These are phyloP conservation scores for Athalia cordata DNA, from an alignment of 2,888 invertebrate species.

Conservation along the genomic window DNA sequence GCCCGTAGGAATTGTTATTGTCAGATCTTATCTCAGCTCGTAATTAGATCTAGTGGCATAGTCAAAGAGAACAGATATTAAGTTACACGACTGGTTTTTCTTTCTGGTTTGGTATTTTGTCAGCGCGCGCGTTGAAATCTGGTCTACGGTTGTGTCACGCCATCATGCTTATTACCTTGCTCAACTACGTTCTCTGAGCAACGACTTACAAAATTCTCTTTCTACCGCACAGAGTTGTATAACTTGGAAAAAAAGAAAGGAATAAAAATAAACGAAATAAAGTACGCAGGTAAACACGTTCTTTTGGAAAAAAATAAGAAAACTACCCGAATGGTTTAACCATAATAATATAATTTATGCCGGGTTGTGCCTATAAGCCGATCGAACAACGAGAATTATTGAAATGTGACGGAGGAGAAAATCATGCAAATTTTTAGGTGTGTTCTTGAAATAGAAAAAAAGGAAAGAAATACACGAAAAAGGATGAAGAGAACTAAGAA, in stretches of 20 bases:
- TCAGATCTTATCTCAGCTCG: conserved; percentile 60
- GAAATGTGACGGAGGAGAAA: no score
- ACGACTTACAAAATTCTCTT: no score
- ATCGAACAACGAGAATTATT: no score
- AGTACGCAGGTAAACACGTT: no score
- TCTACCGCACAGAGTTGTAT: no score
- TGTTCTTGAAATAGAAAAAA: not conserved
- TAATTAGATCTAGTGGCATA: conserved; percentile 63
- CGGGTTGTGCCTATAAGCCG: no score
- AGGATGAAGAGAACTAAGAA: not conserved
- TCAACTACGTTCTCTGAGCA: not conserved
- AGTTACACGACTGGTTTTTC: conserved; percentile 58
- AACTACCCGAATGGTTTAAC: no score
- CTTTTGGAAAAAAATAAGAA: no score
- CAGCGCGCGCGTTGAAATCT: conserved; percentile 16
- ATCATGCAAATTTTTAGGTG: no score
- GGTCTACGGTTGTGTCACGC: conserved; percentile 18
- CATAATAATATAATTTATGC: no score
- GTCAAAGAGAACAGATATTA: conserved; percentile 60
- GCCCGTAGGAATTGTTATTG: conserved; percentile 61
- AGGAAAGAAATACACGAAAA: not conserved
- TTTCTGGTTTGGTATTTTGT: conserved; percentile 45
- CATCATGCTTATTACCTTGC: conserved; percentile 3
- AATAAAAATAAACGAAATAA: no score
- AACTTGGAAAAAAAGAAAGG: no score